Percentiles rank a stretch among this genome's conserved stretches.
These are phyloP conservation scores for Platygyra sinensis DNA, from an alignment of 64 coral and sea anemone genomes.

Conservation along the genomic window DNA sequence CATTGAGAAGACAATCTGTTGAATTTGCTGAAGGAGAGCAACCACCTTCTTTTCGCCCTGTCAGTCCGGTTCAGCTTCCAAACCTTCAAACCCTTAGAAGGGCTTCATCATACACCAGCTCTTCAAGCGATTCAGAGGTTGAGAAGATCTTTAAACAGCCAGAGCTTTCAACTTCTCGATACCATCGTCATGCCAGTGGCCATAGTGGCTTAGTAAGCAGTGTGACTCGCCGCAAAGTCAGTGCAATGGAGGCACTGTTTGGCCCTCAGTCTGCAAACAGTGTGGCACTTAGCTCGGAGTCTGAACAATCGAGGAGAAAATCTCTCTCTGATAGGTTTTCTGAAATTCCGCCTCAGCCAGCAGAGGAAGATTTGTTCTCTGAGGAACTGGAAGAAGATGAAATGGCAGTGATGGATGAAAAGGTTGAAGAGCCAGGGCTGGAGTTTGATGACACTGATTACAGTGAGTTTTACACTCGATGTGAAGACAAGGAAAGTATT, in stretches of 20 bases:
- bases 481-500: constrained; percentile 64
- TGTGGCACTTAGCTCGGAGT: background rate
- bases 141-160: constrained; percentile 18
- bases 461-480: constrained; percentile 46
- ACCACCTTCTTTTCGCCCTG: background rate
- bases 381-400: constrained; percentile 27
- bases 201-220: background rate
- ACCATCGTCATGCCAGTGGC: background rate
- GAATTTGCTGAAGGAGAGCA: background rate
- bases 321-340: constrained; percentile 29
- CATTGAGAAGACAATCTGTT: constrained; percentile 35
- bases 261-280: constrained; percentile 14
- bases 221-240: background rate
- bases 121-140: constrained; percentile 44
- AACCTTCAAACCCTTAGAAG: background rate
- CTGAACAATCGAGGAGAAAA: background rate
- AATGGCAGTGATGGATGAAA: background rate
- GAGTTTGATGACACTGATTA: constrained; percentile 73
- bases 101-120: constrained; percentile 19
- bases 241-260: constrained; percentile 28
- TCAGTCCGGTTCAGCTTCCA: background rate
- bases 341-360: background rate
- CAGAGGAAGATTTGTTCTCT: constrained; percentile 18
- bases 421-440: constrained; percentile 40
- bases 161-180: background rate